Conservation (phyloP, 2,888 invertebrate species). For the Deladenus siricidicola region DNA sequence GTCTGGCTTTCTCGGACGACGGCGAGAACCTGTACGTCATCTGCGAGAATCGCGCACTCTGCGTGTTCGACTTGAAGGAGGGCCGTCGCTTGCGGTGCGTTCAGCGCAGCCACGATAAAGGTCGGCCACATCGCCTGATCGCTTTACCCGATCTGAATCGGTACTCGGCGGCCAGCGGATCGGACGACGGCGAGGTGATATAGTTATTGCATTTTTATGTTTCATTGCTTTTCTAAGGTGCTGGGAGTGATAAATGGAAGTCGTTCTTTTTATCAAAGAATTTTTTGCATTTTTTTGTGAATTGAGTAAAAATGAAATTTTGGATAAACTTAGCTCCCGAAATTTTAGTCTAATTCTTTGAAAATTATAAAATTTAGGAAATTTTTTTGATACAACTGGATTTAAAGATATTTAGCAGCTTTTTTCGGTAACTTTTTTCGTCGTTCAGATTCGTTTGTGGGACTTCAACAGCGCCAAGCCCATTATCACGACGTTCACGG, state of each 20-base stretch:
- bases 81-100: slow-evolving; percentile 32
- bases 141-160: slow-evolving; percentile 32
- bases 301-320: not conserved
- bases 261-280: no score
- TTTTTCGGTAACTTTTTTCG: no score
- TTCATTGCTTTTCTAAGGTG: no score
- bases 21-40: slow-evolving; percentile 12
- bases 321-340: not conserved
- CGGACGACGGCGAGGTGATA: slow-evolving; percentile 37
- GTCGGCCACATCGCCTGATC: slow-evolving; percentile 27
- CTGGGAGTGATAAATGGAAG: no score
- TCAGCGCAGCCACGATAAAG: slow-evolving; percentile 19
- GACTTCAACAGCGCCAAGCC: slow-evolving; percentile 31
- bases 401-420: no score
- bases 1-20: slow-evolving; percentile 16
- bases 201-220: no score
- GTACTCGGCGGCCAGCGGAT: slow-evolving; percentile 31
- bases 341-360: not conserved
- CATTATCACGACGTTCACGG: slow-evolving; percentile 31
- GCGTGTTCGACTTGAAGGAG: slow-evolving; percentile 37
- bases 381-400: no score
- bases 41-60: slow-evolving; percentile 33
- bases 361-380: not conserved
- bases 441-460: slow-evolving; percentile 37
- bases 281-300: no score